Evolutionary conservation across 1,140 invertebrate genomes (phyloP).

Genomic region (Ooceraea biroi): DNA sequence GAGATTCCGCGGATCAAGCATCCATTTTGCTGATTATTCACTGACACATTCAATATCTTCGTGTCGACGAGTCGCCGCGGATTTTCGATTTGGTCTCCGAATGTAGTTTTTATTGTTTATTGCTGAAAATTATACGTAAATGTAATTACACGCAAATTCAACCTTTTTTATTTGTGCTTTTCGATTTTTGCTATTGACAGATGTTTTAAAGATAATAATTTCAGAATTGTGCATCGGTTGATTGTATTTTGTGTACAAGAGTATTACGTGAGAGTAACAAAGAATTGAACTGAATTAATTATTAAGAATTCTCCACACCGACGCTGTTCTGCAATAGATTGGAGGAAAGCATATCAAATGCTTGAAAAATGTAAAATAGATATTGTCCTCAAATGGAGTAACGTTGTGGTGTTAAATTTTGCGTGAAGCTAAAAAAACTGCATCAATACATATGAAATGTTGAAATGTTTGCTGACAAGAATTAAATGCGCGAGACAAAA

Average conservation of each 20-base stretch:
- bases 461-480: background rate
- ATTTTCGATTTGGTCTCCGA: background rate
- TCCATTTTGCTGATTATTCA: conserved; percentile 28
- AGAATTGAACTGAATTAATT: too few relatives aligned
- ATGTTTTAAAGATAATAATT: too few relatives aligned
- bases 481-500: background rate
- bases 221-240: too few relatives aligned
- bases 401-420: background rate
- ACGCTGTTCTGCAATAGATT: too few relatives aligned
- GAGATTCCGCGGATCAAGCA: background rate
- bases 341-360: too few relatives aligned
- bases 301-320: too few relatives aligned
- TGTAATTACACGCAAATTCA: too few relatives aligned
- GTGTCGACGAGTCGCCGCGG: background rate
- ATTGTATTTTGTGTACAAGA: background rate
- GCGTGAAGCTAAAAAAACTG: background rate
- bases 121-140: too few relatives aligned
- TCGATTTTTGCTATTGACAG: too few relatives aligned
- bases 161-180: too few relatives aligned
- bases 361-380: too few relatives aligned
- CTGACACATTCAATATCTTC: conserved; percentile 24
- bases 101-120: background rate
- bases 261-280: background rate
- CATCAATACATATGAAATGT: conserved; percentile 5
- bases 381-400: background rate